These are phyloP conservation scores for Yponomeuta sedellus DNA, from an alignment of 2,888 invertebrate species.

Conservation along the genomic window DNA sequence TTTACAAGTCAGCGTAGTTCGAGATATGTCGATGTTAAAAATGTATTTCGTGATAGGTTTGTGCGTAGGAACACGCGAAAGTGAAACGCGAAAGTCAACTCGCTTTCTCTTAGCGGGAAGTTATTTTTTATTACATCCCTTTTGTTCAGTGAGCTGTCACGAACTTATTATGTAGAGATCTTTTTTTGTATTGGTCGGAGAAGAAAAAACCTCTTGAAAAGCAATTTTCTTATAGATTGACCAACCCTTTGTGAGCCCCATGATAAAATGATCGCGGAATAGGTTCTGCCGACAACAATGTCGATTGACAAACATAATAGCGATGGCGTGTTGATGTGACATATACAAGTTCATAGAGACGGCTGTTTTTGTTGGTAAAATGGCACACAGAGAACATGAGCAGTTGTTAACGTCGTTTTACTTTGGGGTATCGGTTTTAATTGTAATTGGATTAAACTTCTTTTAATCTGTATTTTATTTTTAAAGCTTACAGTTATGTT, in stretches of 20 bases:
- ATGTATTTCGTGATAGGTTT: neutral
- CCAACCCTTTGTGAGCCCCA: slow-evolving; percentile 30
- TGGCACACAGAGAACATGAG: neutral
- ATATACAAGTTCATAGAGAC: slow-evolving; percentile 27
- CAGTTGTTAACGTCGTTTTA: neutral
- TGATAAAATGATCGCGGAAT: slow-evolving; percentile 38
- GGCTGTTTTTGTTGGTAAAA: slow-evolving; percentile 25
- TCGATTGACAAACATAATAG: slow-evolving; percentile 40
- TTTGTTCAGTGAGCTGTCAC: slow-evolving; percentile 3
- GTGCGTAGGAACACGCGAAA: neutral
- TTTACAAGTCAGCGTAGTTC: slow-evolving; percentile 4
- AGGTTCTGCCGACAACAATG: slow-evolving; percentile 45
- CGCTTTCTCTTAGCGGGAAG: neutral
- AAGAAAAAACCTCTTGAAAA: slow-evolving; percentile 13
- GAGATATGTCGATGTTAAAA: neutral
- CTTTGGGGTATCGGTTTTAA: neutral
- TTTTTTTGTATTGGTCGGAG: neutral
- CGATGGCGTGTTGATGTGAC: slow-evolving; percentile 32
- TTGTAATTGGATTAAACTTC: neutral
- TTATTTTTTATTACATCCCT: neutral
- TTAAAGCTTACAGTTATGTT: too few relatives aligned
- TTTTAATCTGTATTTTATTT: too few relatives aligned
- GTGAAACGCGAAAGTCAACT: neutral
- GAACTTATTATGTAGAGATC: neutral
- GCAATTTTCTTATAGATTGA: slow-evolving; percentile 30